A percentile compares a stretch with the other conserved stretches of the same genome.
Conservation (phyloP, 2,113 vertebrate species). For the Gymnorhina tibicen region DNA sequence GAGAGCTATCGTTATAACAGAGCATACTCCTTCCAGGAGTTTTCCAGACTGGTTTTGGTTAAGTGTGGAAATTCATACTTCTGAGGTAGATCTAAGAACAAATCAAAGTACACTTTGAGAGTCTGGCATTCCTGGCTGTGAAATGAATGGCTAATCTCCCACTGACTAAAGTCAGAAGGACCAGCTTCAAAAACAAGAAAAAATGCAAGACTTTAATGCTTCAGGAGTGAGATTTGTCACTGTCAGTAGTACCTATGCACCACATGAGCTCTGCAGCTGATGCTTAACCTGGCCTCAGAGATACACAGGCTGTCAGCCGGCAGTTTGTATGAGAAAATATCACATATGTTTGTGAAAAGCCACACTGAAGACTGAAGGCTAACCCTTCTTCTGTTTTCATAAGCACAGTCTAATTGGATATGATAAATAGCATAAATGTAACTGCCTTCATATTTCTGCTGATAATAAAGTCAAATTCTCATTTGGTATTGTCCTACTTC, state of each 20-base stretch:
- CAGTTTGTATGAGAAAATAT: neutral
- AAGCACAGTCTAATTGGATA: neutral
- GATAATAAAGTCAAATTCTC: conserved; percentile 41
- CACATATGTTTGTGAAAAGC: neutral
- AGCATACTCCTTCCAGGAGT: neutral
- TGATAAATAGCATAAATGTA: conserved; percentile 22
- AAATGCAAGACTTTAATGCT: neutral
- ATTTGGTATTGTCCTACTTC: conserved; percentile 33
- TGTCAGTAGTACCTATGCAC: neutral
- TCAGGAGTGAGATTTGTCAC: neutral
- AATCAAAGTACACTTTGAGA: neutral
- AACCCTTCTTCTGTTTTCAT: neutral
- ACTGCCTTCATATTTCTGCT: conserved; percentile 7
- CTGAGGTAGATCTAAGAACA: neutral
- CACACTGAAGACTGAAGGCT: neutral
- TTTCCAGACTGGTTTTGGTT: neutral
- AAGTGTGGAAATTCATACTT: neutral
- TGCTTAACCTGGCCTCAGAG: neutral
- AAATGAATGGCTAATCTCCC: neutral
- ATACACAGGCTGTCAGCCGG: neutral
- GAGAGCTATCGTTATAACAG: neutral
- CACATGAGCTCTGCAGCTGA: neutral
- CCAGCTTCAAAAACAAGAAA: neutral
- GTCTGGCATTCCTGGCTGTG: neutral
- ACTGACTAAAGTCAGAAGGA: neutral